Conservation (phyloP, 2,113 vertebrate species). For the Dipodomys ordii region DNA sequence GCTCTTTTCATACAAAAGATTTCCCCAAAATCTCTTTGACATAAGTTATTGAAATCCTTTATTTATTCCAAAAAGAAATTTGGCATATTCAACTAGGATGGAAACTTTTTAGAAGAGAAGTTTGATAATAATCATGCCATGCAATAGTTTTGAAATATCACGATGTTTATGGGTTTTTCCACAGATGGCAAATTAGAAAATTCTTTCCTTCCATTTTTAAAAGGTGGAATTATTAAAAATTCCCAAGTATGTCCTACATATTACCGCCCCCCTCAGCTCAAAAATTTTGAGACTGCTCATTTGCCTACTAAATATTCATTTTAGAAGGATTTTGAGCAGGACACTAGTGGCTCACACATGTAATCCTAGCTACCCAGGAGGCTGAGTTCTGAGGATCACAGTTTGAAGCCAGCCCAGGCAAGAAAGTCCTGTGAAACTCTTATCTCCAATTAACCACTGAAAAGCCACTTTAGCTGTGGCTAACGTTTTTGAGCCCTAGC, state of each 20-base stretch:
- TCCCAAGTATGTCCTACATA: background rate
- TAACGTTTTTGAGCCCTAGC: too few relatives aligned
- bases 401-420: too few relatives aligned
- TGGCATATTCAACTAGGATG: background rate
- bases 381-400: too few relatives aligned
- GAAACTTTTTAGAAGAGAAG: constrained; percentile 40
- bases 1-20: background rate
- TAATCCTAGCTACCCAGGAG: too few relatives aligned
- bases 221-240: background rate
- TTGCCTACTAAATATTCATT: background rate
- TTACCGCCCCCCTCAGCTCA: background rate
- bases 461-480: too few relatives aligned
- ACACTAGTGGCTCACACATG: too few relatives aligned
- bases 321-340: background rate
- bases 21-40: background rate
- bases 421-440: too few relatives aligned
- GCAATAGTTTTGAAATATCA: constrained; percentile 14
- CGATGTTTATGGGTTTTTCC: constrained; percentile 14
- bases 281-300: too few relatives aligned
- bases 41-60: background rate
- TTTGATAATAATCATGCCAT: background rate
- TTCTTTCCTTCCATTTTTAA: constrained; percentile 8
- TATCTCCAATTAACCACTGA: too few relatives aligned
- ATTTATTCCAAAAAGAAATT: constrained; percentile 11
- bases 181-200: constrained; percentile 22